Base-by-base conservation (phyloP, 2,113 vertebrate species). In the Podilymbus podiceps region DNA sequence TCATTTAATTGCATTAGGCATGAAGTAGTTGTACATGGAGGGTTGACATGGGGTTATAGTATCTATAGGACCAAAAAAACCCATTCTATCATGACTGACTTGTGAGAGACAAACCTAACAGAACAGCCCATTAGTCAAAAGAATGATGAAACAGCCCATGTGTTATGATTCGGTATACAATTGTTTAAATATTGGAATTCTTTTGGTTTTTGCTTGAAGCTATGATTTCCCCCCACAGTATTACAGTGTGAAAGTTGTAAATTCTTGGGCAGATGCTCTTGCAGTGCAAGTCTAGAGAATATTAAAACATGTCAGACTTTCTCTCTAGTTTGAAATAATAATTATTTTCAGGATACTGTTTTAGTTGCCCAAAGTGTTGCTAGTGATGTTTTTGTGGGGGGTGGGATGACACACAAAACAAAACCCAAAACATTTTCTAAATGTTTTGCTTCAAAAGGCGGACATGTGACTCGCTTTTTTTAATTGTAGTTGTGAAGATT, bases 61-160 rank as follows among this genome's bases (percentile, higher is more conserved):
- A 44, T 60, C 58, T 69, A 2, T 59, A 93, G 97, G 95, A 97
- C 95, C 97, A 97, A 96, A 97, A 11, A 17, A 38, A 81, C 76
- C 24, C 53, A 77, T 77, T 8, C 22, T 44, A 10, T 60, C 46
- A 2, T 2, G 3, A 46, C 58, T 63, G 76, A 68, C 33, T 0
- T 10, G 42, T 55, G 40, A 78, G 75, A 64, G 53, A 49, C 40
- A 67, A 52, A 55, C 62, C n/a, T 80, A 46, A n/a, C 44, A 55
- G 27, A 86, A 44, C 24, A 90, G n/a, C 42, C 74, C 31, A 3
- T 11, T 13, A 80, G 53, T 82, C 33, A 76, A 62, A 90, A 69
- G 40, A 85, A 33, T 14, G 23, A 33, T 52, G 40, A 59, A 92
- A 59, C 49, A 49, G 74, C 78, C 63, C 66, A 22, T 14, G 19